Evolutionary conservation across 2,888 invertebrate genomes (phyloP).

Genomic region (Unio pictorum): DNA sequence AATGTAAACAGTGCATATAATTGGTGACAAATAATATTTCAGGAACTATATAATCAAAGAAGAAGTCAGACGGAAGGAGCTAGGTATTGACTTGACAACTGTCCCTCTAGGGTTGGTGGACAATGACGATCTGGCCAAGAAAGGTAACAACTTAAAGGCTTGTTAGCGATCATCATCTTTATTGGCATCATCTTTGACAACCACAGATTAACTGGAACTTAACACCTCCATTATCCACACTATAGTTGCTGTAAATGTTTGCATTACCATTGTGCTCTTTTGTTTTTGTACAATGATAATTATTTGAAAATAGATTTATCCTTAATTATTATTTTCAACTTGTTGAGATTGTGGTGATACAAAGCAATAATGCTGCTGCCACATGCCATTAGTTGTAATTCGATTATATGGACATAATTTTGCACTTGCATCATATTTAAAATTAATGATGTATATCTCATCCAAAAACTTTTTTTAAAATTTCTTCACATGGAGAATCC

Average conservation of each 20-base stretch:
- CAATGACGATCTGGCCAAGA: constrained; percentile 80
- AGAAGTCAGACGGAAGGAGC: constrained; percentile 78
- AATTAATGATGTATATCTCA: too few relatives aligned
- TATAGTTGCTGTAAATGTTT: not conserved
- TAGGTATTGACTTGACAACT: constrained; percentile 78
- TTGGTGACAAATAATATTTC: constrained; percentile 2
- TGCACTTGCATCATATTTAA: too few relatives aligned
- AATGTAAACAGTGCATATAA: not conserved
- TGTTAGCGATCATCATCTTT: not conserved
- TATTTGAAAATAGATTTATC: not conserved
- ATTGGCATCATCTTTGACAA: too few relatives aligned
- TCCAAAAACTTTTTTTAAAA: too few relatives aligned
- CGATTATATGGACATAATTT: too few relatives aligned
- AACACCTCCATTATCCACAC: too few relatives aligned
- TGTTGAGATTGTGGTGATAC: too few relatives aligned
- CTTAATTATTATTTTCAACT: not conserved
- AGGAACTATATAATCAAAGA: constrained; percentile 82
- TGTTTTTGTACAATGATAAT: not conserved
- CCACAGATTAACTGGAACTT: too few relatives aligned
- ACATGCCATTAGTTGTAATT: too few relatives aligned
- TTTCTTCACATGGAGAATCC: too few relatives aligned
- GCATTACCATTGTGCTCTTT: not conserved
- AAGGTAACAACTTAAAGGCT: constrained; percentile 74
- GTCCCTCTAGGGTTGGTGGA: constrained; percentile 75
- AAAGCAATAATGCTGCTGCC: too few relatives aligned